Evolutionary conservation across 1,140 invertebrate genomes (phyloP).

Genomic region (Xylocopa sonorina): DNA sequence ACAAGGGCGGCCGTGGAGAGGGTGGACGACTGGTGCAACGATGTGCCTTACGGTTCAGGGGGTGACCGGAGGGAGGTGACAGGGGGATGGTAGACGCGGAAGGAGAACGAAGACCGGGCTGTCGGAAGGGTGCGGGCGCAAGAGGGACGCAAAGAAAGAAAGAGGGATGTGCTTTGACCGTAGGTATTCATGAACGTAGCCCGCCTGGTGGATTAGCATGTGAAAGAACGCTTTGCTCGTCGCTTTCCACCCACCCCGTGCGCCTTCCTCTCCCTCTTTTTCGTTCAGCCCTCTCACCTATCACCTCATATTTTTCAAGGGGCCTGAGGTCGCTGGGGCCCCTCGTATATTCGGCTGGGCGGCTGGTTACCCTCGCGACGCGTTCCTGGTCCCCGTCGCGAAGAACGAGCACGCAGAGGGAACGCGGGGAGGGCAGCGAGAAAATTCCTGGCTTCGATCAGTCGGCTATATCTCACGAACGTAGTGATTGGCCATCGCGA

Average conservation of each 20-base stretch:
- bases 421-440: slow-evolving; percentile 27
- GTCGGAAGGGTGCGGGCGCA: slow-evolving; percentile 19
- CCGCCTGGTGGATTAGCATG: slow-evolving; percentile 78
- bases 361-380: slow-evolving; percentile 35
- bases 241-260: slow-evolving; percentile 65
- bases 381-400: slow-evolving; percentile 1
- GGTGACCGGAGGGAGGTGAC: background rate
- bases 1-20: slow-evolving; percentile 30
- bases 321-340: slow-evolving; percentile 40
- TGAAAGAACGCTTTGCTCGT: slow-evolving; percentile 78
- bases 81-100: background rate
- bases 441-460: slow-evolving; percentile 44
- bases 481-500: slow-evolving; percentile 22
- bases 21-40: slow-evolving; percentile 23
- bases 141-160: slow-evolving; percentile 54
- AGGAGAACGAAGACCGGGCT: background rate
- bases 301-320: slow-evolving; percentile 64
- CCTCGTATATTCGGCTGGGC: slow-evolving; percentile 50
- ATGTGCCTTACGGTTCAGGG: slow-evolving; percentile 28
- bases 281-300: slow-evolving; percentile 45
- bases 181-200: slow-evolving; percentile 79
- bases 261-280: slow-evolving; percentile 51
- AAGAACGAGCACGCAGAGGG: slow-evolving; percentile 15
- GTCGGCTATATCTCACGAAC: slow-evolving; percentile 30
- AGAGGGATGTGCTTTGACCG: slow-evolving; percentile 74